These are phyloP conservation scores for Atta cephalotes DNA, from an alignment of 1,140 invertebrate genomes.

Conservation along the genomic window DNA sequence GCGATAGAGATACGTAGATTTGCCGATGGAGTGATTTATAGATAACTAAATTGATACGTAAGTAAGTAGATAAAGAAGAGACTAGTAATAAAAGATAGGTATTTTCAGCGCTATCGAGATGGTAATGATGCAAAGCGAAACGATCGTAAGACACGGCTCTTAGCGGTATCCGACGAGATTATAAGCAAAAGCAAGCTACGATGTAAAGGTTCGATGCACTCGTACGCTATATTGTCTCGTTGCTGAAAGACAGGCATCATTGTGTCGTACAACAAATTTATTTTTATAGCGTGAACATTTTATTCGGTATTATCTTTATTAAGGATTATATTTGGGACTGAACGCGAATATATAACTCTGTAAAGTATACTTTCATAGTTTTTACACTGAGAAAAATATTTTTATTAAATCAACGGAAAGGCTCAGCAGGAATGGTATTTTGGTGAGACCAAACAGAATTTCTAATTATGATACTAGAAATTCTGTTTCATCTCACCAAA, in stretches of 20 bases:
- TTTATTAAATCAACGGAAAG: no score
- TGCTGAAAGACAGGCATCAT: slow-evolving; percentile 23
- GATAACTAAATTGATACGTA: slow-evolving; percentile 78
- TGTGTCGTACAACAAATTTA: slow-evolving; percentile 5
- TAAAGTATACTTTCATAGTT: background rate
- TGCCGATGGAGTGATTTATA: slow-evolving; percentile 72
- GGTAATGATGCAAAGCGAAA: slow-evolving; percentile 72
- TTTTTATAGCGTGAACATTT: background rate
- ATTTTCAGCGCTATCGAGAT: slow-evolving; percentile 55
- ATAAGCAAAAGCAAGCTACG: slow-evolving; percentile 64
- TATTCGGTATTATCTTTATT: background rate
- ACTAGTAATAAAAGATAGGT: slow-evolving; percentile 72
- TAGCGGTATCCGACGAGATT: slow-evolving; percentile 71
- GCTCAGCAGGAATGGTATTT: no score
- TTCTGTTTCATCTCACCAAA: no score
- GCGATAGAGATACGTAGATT: slow-evolving; percentile 69
- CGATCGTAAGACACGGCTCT: slow-evolving; percentile 63
- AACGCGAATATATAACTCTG: background rate
- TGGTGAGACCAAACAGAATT: no score
- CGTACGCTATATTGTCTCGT: slow-evolving; percentile 36
- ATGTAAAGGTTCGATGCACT: slow-evolving; percentile 63
- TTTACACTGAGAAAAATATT: no score
- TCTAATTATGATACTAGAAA: no score
- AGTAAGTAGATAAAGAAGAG: slow-evolving; percentile 73
- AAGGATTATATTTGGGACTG: background rate